Percentiles rank a stretch among this genome's conserved stretches.
Evolutionary conservation across 2,888 invertebrate species (phyloP).

Genomic region (Pristionchus entomophagus): DNA sequence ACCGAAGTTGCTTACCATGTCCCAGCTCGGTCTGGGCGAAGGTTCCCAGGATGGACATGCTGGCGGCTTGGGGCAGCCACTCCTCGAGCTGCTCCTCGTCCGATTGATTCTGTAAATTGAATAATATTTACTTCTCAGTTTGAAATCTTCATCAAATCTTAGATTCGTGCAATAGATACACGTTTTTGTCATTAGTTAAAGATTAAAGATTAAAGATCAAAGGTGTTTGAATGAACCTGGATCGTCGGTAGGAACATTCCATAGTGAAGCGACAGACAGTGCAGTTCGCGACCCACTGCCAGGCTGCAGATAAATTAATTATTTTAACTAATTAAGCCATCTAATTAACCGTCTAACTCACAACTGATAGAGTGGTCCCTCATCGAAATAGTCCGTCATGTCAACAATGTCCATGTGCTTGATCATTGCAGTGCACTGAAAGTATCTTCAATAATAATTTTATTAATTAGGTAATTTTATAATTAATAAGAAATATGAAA

Average conservation of each 20-base stretch:
- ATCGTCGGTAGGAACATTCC: slow-evolving; percentile 94
- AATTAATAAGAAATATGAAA: neutral
- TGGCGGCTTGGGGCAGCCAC: slow-evolving; percentile 85
- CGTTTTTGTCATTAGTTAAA: too few species aligned
- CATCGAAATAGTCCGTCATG: slow-evolving; percentile 73
- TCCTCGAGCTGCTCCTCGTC: slow-evolving; percentile 89
- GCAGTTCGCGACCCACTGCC: slow-evolving; percentile 68
- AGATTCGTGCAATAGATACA: too few species aligned
- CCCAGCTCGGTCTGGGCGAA: slow-evolving; percentile 96
- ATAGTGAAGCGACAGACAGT: slow-evolving; percentile 86
- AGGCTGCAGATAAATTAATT: slow-evolving; percentile 57
- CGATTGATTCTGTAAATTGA: slow-evolving; percentile 80
- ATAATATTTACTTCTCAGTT: neutral
- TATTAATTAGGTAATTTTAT: neutral
- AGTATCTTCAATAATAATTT: neutral
- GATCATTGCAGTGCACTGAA: slow-evolving; percentile 58
- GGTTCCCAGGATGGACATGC: slow-evolving; percentile 89
- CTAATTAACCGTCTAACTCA: too few species aligned
- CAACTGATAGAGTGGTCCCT: slow-evolving; percentile 69
- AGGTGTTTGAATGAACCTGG: too few species aligned
- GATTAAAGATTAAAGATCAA: neutral
- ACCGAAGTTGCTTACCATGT: slow-evolving; percentile 82
- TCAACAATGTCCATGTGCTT: slow-evolving; percentile 69
- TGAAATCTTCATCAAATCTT: neutral
- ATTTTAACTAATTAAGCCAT: too few species aligned